phyloP scores from a whole-genome alignment of 1,140 invertebrate genomes.

The Cardiocondyla obscurior region DNA sequence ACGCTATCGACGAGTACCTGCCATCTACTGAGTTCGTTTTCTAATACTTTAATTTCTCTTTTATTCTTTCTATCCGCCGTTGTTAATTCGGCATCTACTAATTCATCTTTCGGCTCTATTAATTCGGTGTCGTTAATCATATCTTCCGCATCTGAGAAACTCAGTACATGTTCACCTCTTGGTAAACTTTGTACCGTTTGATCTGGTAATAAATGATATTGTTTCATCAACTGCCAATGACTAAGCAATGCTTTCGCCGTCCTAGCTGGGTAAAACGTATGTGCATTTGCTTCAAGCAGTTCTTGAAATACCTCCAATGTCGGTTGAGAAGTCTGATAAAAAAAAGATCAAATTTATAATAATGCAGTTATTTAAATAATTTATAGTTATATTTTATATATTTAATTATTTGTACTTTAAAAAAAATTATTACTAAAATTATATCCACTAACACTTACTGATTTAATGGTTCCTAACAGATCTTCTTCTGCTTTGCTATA shows the following conservation, averaged over 20 bases:
- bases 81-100: slow-evolving; percentile 88
- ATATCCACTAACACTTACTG: slow-evolving; percentile 87
- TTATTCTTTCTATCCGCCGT: slow-evolving; percentile 89
- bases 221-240: slow-evolving; percentile 97
- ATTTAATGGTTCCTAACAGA: slow-evolving; percentile 91
- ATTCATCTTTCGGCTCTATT: slow-evolving; percentile 91
- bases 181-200: slow-evolving; percentile 90
- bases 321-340: slow-evolving; percentile 85
- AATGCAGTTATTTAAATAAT: slow-evolving; percentile 49
- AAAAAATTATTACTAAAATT: slow-evolving; percentile 13
- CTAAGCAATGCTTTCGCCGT: slow-evolving; percentile 93
- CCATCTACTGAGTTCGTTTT: slow-evolving; percentile 95
- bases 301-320: slow-evolving; percentile 93
- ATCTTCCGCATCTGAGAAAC: slow-evolving; percentile 97
- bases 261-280: slow-evolving; percentile 93
- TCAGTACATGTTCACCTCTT: slow-evolving; percentile 88
- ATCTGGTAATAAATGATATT: slow-evolving; percentile 96
- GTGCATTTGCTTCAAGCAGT: slow-evolving; percentile 92
- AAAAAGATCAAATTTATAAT: slow-evolving; percentile 14
- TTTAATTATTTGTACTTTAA: not conserved
- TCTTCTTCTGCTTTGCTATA: slow-evolving; percentile 96
- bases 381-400: slow-evolving; percentile 56
- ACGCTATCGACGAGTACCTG: slow-evolving; percentile 97
- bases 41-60: slow-evolving; percentile 93
- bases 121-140: slow-evolving; percentile 93